phyloP scores from a whole-genome alignment of 2,797 vertebrate species.

The Podarcis siculus region DNA sequence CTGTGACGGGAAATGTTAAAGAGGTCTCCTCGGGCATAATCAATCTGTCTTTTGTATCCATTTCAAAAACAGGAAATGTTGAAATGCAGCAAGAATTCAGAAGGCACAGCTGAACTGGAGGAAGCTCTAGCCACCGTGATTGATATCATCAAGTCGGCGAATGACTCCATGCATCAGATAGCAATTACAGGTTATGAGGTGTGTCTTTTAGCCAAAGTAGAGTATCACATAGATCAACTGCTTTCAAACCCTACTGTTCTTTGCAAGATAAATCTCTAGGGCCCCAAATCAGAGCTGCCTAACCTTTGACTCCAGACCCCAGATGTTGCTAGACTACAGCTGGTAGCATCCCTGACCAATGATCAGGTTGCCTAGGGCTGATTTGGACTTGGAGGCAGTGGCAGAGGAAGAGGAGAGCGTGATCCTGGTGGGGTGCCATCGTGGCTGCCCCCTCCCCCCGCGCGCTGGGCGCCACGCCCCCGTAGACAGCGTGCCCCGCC shows the following conservation, averaged over 20 bases:
- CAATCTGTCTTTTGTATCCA: neutral
- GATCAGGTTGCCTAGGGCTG: too few species aligned
- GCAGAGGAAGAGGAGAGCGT: too few species aligned
- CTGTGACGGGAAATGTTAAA: neutral
- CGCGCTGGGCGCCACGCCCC: too few species aligned
- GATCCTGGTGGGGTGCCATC: too few species aligned
- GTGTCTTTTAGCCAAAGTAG: slow-evolving; percentile 26
- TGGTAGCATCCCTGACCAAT: too few species aligned
- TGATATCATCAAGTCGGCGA: slow-evolving; percentile 93
- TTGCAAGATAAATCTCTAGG: neutral
- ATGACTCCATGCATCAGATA: slow-evolving; percentile 95
- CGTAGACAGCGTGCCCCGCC: accelerated
- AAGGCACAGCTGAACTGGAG: slow-evolving; percentile 85
- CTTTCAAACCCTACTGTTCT: neutral
- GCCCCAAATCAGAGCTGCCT: too few species aligned
- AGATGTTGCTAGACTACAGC: too few species aligned
- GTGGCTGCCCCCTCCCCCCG: accelerated
- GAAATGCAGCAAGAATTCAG: slow-evolving; percentile 87
- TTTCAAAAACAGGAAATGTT: slow-evolving; percentile 84
- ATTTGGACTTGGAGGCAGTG: too few species aligned
- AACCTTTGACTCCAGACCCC: too few species aligned
- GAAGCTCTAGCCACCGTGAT: slow-evolving; percentile 89
- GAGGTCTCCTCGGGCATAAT: neutral
- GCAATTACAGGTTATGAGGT: slow-evolving; percentile 96
- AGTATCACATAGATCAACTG: neutral